Evolutionary conservation across 2,113 vertebrate genomes (phyloP), one percentile per base, ranked within the genome.

Genomic region (Puffinus mauretanicus): DNA sequence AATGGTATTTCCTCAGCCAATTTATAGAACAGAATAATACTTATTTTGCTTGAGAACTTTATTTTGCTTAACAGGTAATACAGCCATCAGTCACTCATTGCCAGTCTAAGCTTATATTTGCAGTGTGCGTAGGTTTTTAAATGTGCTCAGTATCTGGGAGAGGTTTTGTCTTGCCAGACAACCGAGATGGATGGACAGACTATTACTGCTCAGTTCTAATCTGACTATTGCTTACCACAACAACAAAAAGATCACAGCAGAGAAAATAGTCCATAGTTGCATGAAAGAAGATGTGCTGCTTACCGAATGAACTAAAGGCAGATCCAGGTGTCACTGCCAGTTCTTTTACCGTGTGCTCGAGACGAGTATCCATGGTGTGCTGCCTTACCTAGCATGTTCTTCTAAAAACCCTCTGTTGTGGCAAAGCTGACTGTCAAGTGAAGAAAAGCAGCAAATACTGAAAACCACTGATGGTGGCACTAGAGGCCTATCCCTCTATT

Each of bases 391-490:
- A n/a, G 15, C 3, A 26, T 0, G 5, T 54, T 84, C 49, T 86
- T 85, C 75, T 73, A 14, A 83, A 89, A 83, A 16, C 51, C 24
- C 16, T 49, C 52, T 40, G 8, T 16, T 82, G 25, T 85, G 62
- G 42, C 62, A 58, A 49, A 76, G 54, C 58, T 77, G 51, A 6
- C 55, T 86, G 36, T 71, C 86, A 88, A 30, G 13, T 60, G 65
- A 79, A 84, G 40, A 65, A 91, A 86, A 85, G 65, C 57, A 85
- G 95, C 70, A 94, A 87, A 54, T 85, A 80, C 54, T 61, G 17
- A 47, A 90, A 85, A 84, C 78, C 70, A 66, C 95, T 95, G 91
- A 91, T 82, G 97, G 94, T 95, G 97, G 96, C 97, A 97, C 95
- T 94, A 94, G 81, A 95, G 75, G 51, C 94, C 82, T 80, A 94